Evolutionary conservation across 2,797 vertebrate genomes (phyloP), one percentile per base, ranked within the genome.

Genomic region (Simalia tracyae): DNA sequence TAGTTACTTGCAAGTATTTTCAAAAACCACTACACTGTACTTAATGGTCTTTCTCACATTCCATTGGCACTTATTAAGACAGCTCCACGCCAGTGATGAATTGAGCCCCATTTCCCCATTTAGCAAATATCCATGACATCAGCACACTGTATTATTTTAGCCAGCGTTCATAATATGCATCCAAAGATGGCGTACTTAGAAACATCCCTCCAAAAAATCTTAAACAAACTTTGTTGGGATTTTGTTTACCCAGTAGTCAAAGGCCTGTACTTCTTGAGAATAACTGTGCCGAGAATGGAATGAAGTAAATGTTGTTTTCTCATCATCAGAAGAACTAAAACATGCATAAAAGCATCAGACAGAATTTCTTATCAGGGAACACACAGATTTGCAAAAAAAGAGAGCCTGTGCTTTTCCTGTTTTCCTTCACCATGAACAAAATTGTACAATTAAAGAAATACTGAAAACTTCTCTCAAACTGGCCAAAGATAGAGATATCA

Each of bases 1-100:
- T 90, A 90, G 91, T 66, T 88, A 22, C 63, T 95, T 76, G 72
- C 87, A 92, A 92, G 88, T 95, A 85, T 88, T 94, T 93, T 92
- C 90, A 92, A 86, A 84, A 91, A 92, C 76, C 91, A 22, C 86
- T 89, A n/a, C 19, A 57, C 68, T 46, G 64, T 54, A 84, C 19
- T 93, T 89, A 89, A 89, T 24, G 46, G 50, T 87, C 22, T 64
- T 93, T 84, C 84, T 42, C 2, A 1, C 54, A 36, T 64, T n/a
- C 57, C 85, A 61, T 85, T 92, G 90, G 42, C 60, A 17, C 42
- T 50, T 59, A 91, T 91, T 88, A 0, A 88, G 2, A 72, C 76
- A 50, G 50, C 15, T 60, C 36, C 28, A 84, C 46, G 57, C 22
- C 91, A 87, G 57, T 59, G 57, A 60, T 56, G 61, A 54, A 89